phyloP scores from a whole-genome alignment of 2,113 vertebrate genomes.

The Tachuris rubrigastra region DNA sequence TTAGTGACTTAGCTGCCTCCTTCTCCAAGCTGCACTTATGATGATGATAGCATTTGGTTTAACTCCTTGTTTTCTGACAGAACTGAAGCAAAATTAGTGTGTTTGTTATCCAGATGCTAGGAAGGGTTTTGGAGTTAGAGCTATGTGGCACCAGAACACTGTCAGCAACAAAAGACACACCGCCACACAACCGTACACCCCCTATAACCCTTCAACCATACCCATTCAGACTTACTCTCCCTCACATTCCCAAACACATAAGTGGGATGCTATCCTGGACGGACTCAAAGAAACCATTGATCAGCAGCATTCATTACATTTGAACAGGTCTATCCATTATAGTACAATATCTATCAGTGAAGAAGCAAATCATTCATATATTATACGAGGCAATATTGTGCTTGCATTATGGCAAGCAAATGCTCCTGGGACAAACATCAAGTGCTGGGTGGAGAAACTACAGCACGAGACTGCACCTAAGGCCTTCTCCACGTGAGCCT shows the following conservation, averaged over 20 bases:
- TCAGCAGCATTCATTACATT: not conserved
- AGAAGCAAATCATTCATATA: not conserved
- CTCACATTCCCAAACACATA: not conserved
- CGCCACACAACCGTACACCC: not conserved
- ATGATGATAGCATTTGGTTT: not conserved
- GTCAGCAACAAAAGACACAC: not conserved
- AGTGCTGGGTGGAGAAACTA: not conserved
- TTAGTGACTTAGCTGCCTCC: not conserved
- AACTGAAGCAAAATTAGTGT: not conserved
- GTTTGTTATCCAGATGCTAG: not conserved
- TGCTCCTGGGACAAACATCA: not conserved
- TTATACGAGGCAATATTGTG: not conserved
- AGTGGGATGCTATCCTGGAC: not conserved
- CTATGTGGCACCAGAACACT: not conserved
- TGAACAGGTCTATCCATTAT: not conserved
- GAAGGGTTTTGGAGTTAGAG: not conserved
- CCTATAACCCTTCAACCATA: not conserved
- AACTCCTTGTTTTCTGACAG: constrained; percentile 26
- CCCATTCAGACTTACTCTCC: not conserved
- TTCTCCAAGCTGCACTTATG: not conserved
- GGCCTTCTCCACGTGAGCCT: not conserved
- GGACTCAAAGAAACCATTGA: not conserved
- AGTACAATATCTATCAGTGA: not conserved
- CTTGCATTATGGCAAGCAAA: not conserved
- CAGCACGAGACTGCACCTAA: not conserved